Conservation (phyloP, 2,113 vertebrate genomes). For the Oryzias melastigma region DNA sequence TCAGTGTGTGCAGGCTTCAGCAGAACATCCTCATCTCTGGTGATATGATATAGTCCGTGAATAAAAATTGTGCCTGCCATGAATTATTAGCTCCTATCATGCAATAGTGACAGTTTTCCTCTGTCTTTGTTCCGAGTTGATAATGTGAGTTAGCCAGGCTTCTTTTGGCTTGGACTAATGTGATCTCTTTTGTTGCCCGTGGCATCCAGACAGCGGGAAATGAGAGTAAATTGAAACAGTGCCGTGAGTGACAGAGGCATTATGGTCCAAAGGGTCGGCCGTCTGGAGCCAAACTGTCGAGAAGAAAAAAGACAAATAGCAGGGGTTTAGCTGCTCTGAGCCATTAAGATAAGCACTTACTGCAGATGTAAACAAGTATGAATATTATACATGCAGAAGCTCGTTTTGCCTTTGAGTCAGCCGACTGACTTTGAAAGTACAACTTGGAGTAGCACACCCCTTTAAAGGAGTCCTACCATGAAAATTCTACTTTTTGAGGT, state of each 20-base stretch:
- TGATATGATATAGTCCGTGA: slow-evolving; percentile 12
- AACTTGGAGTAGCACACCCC: too few relatives aligned
- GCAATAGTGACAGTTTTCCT: neutral
- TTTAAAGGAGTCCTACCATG: too few relatives aligned
- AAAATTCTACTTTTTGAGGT: too few relatives aligned
- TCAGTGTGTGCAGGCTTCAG: neutral
- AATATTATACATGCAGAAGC: neutral
- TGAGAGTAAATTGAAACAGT: slow-evolving; percentile 55
- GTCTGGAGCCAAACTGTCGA: slow-evolving; percentile 17
- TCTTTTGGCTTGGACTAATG: slow-evolving; percentile 26
- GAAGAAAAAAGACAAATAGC: slow-evolving; percentile 9
- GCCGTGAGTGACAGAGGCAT: slow-evolving; percentile 55
- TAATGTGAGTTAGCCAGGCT: slow-evolving; percentile 14
- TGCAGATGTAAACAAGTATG: slow-evolving; percentile 12
- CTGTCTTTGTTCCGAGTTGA: slow-evolving; percentile 21
- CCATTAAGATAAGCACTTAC: slow-evolving; percentile 6
- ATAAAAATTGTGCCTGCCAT: slow-evolving; percentile 19
- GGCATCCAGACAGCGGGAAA: slow-evolving; percentile 48
- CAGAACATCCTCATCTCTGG: slow-evolving; percentile 8
- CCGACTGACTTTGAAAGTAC: too few relatives aligned
- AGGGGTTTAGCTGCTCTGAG: slow-evolving; percentile 6
- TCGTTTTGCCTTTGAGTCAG: neutral
- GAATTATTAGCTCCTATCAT: slow-evolving; percentile 9
- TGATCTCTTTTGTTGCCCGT: slow-evolving; percentile 38
- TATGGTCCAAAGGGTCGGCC: slow-evolving; percentile 25